Evolutionary conservation across 2,797 vertebrate genomes (phyloP).

Genomic region (Gila robusta): DNA sequence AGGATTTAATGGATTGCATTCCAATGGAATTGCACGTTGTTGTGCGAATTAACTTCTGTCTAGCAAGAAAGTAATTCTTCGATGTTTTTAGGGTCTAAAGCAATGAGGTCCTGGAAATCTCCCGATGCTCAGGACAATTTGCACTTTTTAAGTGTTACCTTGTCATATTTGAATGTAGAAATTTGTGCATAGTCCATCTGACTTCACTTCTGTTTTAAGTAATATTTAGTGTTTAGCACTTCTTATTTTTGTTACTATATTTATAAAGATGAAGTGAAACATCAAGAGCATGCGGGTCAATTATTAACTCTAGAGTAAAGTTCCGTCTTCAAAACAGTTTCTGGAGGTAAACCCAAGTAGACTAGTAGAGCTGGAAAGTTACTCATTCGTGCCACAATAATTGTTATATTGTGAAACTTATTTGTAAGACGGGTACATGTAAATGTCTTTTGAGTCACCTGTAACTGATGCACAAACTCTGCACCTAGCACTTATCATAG

Average conservation of each 20-base stretch:
- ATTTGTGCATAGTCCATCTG: too few species aligned
- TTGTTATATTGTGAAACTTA: background rate
- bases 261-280: background rate
- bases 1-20: conserved; percentile 63
- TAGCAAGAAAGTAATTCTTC: conserved; percentile 24
- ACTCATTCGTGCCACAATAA: background rate
- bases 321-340: too few species aligned
- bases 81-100: conserved; percentile 20
- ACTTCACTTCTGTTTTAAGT: too few species aligned
- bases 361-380: background rate
- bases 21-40: conserved; percentile 3
- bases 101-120: conserved; percentile 8
- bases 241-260: background rate
- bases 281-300: background rate
- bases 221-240: background rate
- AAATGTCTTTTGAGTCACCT: conserved; percentile 37
- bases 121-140: background rate
- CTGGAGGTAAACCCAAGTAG: background rate
- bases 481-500: conserved; percentile 55
- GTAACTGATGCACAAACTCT: conserved; percentile 46
- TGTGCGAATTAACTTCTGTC: conserved; percentile 34
- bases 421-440: background rate
- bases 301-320: background rate
- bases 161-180: too few species aligned
- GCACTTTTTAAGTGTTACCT: background rate